Evolutionary conservation across 2,888 invertebrate genomes (phyloP), one percentile per base, ranked within the genome.

Genomic region (Cephus runcator): DNA sequence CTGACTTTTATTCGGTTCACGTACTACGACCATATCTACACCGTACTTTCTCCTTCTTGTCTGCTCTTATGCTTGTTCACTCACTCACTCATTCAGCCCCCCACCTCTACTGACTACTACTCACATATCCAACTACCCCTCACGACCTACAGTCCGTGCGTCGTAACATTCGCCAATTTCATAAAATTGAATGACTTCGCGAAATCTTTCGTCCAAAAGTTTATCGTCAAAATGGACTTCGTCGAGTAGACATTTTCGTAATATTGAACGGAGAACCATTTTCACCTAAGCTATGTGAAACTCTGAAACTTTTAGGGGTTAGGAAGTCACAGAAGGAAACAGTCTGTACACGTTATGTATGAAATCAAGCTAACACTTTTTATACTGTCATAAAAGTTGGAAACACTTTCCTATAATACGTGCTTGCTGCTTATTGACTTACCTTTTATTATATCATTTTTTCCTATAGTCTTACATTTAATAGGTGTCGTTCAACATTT

Each of bases 1-100:
- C 81, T 79, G 79, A 81, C 81, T 83, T 81, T 84, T 82, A 86
- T 86, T 86, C 85, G 79, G 69, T 84, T 81, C 86, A 85, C 86
- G 86, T 86, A 85, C 6, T 56, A 56, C 56, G 56, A 23, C 23
- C 23, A 56, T 23, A 56, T 23, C 56, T 56, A 56, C 56, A 56
- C 23, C 56, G 56, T 73, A 36, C 69, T 71, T 73, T 56, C 31
- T 33, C n/a, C 15, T 71, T 40, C 33, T 33, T 73, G 31, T 34
- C 30, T 15, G 9, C 40, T 31, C 73, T 69, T 23, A 71, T 76
- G 73, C 73, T 76, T 35, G 30, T 76, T 76, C 12, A n/a, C 68
- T 71, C 33, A 33, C 34, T 69, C 34, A 40, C 34, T 77, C 33
- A 56, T 23, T 56, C 56, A 9, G 9, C 2, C 23, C 1, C 1